These are phyloP conservation scores for Setophaga kirtlandii DNA, from an alignment of 2,113 vertebrate genomes.

Conservation along the genomic window DNA sequence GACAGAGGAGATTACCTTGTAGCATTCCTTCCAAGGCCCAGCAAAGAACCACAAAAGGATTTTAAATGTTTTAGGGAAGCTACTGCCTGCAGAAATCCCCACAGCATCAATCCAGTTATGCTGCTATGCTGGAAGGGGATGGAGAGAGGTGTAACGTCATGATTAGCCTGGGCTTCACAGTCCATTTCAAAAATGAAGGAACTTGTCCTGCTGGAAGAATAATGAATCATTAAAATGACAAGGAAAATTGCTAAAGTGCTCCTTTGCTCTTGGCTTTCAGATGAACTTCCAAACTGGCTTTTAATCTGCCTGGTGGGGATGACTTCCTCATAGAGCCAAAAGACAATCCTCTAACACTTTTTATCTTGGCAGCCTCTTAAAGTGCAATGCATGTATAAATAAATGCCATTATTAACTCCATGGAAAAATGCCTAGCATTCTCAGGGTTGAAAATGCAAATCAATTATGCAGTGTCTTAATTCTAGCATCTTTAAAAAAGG, in stretches of 20 bases:
- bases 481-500: background rate
- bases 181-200: background rate
- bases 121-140: background rate
- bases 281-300: background rate
- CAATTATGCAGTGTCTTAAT: background rate
- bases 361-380: background rate
- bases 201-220: background rate
- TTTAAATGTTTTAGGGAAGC: background rate
- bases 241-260: background rate
- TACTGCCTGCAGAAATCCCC: background rate
- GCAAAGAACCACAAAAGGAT: background rate
- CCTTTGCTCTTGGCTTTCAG: background rate
- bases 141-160: accelerated
- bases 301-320: background rate
- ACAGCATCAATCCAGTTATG: background rate
- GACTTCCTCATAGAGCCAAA: background rate
- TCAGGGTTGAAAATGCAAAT: background rate
- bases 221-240: background rate
- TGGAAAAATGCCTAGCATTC: background rate
- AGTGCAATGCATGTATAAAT: background rate
- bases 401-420: background rate
- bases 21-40: background rate
- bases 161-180: background rate
- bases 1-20: background rate
- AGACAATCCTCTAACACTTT: background rate